Conservation (phyloP, 2,888 invertebrate species). For the Plebejus melissa region DNA sequence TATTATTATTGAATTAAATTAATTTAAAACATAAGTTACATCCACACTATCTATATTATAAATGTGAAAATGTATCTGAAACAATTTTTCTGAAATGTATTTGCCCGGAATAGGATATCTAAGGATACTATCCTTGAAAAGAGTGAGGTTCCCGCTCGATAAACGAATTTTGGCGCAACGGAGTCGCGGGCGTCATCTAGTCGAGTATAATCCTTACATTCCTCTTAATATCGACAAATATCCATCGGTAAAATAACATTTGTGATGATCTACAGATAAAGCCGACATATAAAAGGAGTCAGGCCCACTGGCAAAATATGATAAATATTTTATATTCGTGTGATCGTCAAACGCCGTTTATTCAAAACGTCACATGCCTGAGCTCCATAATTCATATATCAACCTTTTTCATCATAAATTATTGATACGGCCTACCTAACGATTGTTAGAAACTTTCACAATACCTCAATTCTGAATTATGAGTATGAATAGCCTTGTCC, state of each 20-base stretch:
- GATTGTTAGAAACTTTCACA: background rate
- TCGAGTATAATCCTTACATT: too few species aligned
- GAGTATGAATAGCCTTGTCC: background rate
- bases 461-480: constrained; percentile 5
- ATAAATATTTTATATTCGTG: constrained; percentile 11
- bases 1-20: too few species aligned
- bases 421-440: constrained; percentile 2
- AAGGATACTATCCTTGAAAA: too few species aligned
- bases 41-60: too few species aligned
- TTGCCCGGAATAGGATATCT: too few species aligned
- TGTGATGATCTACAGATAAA: background rate
- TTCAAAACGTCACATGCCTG: constrained; percentile 10
- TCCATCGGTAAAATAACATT: background rate
- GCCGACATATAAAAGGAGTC: background rate
- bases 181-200: too few species aligned
- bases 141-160: too few species aligned
- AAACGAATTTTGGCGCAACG: too few species aligned
- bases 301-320: background rate
- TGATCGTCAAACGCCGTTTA: constrained; percentile 11
- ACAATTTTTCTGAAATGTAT: too few species aligned
- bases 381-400: constrained; percentile 24
- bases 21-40: too few species aligned
- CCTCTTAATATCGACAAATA: background rate
- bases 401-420: constrained; percentile 24
- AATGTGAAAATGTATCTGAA: too few species aligned